These are phyloP conservation scores for Sussaba pulchella DNA, from an alignment of 2,888 invertebrate genomes.

Conservation along the genomic window DNA sequence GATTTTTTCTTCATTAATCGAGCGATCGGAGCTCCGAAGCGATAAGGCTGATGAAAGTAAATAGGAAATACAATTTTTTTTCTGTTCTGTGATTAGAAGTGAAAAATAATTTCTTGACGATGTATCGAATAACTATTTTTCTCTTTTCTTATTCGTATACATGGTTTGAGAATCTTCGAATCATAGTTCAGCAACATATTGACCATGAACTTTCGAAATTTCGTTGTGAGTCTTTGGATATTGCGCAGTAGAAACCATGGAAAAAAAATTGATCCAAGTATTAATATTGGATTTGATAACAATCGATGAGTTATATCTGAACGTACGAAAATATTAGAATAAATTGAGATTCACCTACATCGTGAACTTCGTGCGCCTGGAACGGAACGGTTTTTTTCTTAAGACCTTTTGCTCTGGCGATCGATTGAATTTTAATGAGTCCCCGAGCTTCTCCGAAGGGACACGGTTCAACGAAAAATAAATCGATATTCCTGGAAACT, in stretches of 20 bases:
- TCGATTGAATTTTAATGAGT: conserved; percentile 30
- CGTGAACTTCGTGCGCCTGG: not conserved
- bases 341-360: not conserved
- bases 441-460: not conserved
- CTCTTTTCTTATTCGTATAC: too few species aligned
- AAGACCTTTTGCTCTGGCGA: conserved; percentile 14
- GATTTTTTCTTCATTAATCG: too few species aligned
- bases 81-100: not conserved
- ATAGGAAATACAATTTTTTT: not conserved
- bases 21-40: too few species aligned
- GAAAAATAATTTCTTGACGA: not conserved
- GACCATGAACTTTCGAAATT: too few species aligned
- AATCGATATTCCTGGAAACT: not conserved
- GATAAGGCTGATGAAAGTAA: too few species aligned
- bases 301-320: conserved; percentile 1
- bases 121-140: not conserved
- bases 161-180: too few species aligned
- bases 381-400: not conserved
- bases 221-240: too few species aligned
- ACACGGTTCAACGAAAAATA: not conserved
- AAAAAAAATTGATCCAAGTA: not conserved
- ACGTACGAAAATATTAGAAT: not conserved
- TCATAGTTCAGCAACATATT: too few species aligned
- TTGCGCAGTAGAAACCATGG: too few species aligned
- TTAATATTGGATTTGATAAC: conserved; percentile 33